Evolutionary conservation across 2,113 vertebrate species (phyloP).

Genomic region (Laterallus jamaicensis): DNA sequence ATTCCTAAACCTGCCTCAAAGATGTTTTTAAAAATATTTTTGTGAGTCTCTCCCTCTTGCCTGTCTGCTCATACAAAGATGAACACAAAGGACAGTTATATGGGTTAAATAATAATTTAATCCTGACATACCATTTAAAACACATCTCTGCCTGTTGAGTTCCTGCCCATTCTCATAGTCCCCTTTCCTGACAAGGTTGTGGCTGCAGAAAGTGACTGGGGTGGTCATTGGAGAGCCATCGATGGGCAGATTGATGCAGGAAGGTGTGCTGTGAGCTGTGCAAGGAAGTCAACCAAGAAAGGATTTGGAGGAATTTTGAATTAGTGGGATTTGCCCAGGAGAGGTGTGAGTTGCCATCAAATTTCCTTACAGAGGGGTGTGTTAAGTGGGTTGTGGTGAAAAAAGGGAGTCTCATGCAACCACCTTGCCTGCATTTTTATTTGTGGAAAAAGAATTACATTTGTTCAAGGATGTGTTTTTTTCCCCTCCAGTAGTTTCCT

Average conservation of each 20-base stretch:
- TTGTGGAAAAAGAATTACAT: not conserved
- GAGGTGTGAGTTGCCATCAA: not conserved
- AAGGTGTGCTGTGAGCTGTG: rapidly evolving
- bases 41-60: not conserved
- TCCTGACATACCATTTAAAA: not conserved
- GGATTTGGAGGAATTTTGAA: not conserved
- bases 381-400: not conserved
- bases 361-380: rapidly evolving
- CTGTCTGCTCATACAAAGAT: not conserved
- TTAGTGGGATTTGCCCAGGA: not conserved
- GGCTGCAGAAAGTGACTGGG: not conserved
- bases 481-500: not conserved
- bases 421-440: not conserved
- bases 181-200: not conserved
- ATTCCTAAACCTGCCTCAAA: not conserved
- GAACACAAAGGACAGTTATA: not conserved
- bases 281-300: not conserved
- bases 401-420: not conserved
- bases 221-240: not conserved
- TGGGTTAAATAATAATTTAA: not conserved
- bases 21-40: not conserved
- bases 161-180: rapidly evolving
- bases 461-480: not conserved
- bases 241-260: not conserved
- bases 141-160: rapidly evolving